Percentiles rank a stretch among this genome's conserved stretches.
Conservation (phyloP, 2,113 vertebrate genomes). For the Tretioscincus oriximinensis region DNA sequence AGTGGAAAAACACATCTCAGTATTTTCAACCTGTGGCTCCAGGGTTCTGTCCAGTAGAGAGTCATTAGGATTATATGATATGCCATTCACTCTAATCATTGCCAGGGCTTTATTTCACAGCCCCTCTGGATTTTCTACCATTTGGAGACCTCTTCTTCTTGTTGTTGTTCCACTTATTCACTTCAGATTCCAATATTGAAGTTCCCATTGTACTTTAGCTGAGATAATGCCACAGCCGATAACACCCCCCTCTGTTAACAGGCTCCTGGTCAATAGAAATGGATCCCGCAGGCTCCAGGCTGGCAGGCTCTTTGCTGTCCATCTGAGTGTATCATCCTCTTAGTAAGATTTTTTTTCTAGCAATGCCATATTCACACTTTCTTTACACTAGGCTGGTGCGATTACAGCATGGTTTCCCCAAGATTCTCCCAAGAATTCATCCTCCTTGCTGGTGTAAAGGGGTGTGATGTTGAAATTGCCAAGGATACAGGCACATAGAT, state of each 20-base stretch:
- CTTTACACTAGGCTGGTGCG: too few species aligned
- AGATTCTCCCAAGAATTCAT: too few species aligned
- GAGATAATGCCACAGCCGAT: constrained; percentile 25
- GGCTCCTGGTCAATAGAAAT: constrained; percentile 17
- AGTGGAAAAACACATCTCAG: constrained; percentile 31
- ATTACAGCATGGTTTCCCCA: too few species aligned
- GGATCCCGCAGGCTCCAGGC: constrained; percentile 44
- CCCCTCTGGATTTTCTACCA: background rate
- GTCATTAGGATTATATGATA: constrained; percentile 34
- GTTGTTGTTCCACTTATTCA: background rate
- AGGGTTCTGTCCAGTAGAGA: constrained; percentile 38
- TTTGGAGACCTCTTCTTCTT: background rate
- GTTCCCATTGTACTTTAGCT: constrained; percentile 41
- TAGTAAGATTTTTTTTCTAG: background rate
- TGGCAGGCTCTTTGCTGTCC: constrained; percentile 31
- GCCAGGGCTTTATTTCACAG: constrained; percentile 22
- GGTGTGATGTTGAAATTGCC: too few species aligned
- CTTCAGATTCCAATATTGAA: constrained; percentile 43
- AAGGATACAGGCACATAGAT: too few species aligned
- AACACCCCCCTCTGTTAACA: constrained; percentile 32
- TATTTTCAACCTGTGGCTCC: constrained; percentile 48
- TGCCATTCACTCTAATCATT: constrained; percentile 33
- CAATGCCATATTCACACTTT: too few species aligned
- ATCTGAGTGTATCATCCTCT: constrained; percentile 10
- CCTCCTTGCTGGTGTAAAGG: too few species aligned